Conservation (phyloP, 2,888 invertebrate species). For the Polydrusus tereticollis region DNA sequence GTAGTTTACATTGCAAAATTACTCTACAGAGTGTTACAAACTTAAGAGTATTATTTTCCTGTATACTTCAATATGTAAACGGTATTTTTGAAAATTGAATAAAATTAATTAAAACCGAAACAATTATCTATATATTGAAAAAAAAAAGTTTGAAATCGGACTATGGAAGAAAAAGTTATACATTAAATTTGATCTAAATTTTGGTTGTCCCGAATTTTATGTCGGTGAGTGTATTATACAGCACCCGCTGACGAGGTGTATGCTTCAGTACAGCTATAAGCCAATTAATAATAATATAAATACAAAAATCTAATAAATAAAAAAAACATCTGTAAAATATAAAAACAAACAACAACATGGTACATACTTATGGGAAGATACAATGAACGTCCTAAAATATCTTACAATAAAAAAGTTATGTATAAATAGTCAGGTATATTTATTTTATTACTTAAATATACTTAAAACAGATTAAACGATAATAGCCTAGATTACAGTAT, state of each 20-base stretch:
- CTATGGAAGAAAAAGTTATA: too few species aligned
- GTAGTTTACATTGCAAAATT: too few species aligned
- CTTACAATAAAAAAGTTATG: slow-evolving; percentile 37
- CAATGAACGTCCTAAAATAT: slow-evolving; percentile 56
- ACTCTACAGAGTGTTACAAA: too few species aligned
- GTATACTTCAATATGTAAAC: too few species aligned
- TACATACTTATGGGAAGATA: slow-evolving; percentile 55
- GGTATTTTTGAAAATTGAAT: too few species aligned
- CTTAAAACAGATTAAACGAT: slow-evolving; percentile 39
- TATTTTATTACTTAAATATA: slow-evolving; percentile 35
- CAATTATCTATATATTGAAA: too few species aligned
- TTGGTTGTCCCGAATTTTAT: too few species aligned
- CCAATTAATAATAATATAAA: slow-evolving; percentile 9
- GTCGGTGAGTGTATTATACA: too few species aligned
- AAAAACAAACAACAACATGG: slow-evolving; percentile 54
- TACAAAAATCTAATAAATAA: slow-evolving; percentile 24
- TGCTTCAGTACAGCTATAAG: not conserved
- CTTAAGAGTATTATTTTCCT: too few species aligned
- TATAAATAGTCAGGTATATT: slow-evolving; percentile 43
- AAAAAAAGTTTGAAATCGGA: too few species aligned
- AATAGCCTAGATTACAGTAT: slow-evolving; percentile 38
- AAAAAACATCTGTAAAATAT: slow-evolving; percentile 47
- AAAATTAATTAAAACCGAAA: too few species aligned
- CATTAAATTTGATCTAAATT: too few species aligned
- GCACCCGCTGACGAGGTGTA: not conserved